Evolutionary conservation across 2,797 vertebrate species (phyloP), one percentile per base, ranked within the genome.

Genomic region (Sus cebifrons): DNA sequence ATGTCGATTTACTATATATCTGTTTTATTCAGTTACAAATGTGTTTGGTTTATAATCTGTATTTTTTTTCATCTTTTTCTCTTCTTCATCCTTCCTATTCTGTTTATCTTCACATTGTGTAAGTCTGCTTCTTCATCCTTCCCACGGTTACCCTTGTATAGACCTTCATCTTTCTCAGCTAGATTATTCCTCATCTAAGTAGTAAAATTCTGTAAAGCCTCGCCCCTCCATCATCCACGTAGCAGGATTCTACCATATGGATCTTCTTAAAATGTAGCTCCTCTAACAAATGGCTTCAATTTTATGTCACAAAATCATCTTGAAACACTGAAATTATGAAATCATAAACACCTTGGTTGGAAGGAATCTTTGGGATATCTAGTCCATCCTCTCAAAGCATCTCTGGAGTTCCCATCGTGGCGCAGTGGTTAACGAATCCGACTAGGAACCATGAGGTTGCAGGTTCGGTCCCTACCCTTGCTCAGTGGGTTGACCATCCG

Each of bases 21-120:
- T 29, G 82, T 90, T 91, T 94, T 68, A 90, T 40, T 92, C 44
- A 9, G 6, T 75, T 86, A 15, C 85, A 87, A 82, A 75, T 83
- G 58, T 3, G 0, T 83, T 88, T n/a, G 13, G 16, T 70, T 77
- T 78, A 60, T 77, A 78, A 79, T 90, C 20, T 58, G 20, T 29
- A 58, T 68, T 3, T 54, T 82, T 74, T 96, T 36, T 96, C 23
- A 40, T 52, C 49, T 32, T 77, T 75, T 92, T 49, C 14, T 73
- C 29, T 60, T 79, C 25, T 77, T 83, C 56, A 21, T 9, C 27
- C 27, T 67, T 73, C n/a, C n/a, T 25, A 36, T 36, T 36, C 36
- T 36, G 36, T 36, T 36, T 36, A 36, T 36, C 36, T 36, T 36
- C 36, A 36, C 36, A 36, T 36, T 36, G 36, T 36, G 36, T 36